Percentiles rank a stretch among this genome's conserved stretches.
These are phyloP conservation scores for Cryptocheilus praepositus DNA, from an alignment of 2,888 invertebrate species.

Conservation along the genomic window DNA sequence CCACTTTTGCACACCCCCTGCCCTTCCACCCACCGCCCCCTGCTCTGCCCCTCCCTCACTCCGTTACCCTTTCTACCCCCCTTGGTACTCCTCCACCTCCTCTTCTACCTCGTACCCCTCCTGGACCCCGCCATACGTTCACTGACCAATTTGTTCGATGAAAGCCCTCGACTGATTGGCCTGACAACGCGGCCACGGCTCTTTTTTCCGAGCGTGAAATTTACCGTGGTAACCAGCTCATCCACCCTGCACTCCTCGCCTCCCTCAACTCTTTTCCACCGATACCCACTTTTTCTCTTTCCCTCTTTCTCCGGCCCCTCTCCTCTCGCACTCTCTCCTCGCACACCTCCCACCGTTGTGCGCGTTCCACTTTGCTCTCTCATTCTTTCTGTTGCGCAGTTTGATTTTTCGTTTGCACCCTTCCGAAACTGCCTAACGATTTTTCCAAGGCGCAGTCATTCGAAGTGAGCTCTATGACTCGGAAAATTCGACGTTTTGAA, in stretches of 20 bases:
- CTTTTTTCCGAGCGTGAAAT: constrained; percentile 62
- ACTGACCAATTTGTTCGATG: constrained; percentile 71
- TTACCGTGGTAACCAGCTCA: constrained; percentile 54
- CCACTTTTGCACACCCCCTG: constrained; percentile 20
- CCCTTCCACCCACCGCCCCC: constrained; percentile 38
- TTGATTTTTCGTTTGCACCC: constrained; percentile 1
- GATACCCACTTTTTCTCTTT: constrained; percentile 15
- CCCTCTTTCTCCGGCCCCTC: constrained; percentile 3
- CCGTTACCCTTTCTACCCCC: constrained; percentile 24
- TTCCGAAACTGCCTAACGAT: not conserved
- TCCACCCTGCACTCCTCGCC: not conserved
- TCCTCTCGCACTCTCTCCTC: constrained; percentile 8
- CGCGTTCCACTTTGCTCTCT: not conserved
- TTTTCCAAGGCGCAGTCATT: not conserved
- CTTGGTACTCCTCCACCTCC: constrained; percentile 27
- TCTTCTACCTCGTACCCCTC: constrained; percentile 19
- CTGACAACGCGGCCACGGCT: constrained; percentile 66
- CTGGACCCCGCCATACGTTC: constrained; percentile 56
- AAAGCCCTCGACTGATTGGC: constrained; percentile 72
- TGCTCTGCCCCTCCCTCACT: too few species aligned
- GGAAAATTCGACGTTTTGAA: too few species aligned
- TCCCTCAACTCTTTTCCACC: constrained; percentile 14
- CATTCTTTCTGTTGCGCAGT: not conserved
- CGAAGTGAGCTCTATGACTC: not conserved
- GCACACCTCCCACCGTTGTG: not conserved